A percentile compares a stretch with the other conserved stretches of the same genome.
These are phyloP conservation scores for Oxyscelio sp. DNA, from an alignment of 2,888 invertebrate species.

Conservation along the genomic window DNA sequence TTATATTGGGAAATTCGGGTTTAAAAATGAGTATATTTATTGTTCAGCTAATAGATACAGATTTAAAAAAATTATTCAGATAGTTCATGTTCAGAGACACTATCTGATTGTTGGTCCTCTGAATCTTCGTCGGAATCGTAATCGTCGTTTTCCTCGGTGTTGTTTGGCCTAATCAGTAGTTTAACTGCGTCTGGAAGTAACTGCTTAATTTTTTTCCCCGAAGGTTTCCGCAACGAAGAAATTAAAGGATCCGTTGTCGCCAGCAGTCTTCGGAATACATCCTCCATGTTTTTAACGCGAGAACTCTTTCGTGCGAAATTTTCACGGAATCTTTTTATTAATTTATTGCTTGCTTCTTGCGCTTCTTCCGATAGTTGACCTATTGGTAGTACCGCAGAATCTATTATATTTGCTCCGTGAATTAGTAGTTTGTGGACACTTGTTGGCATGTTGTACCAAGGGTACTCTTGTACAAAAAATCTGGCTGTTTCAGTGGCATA, in stretches of 20 bases:
- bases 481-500: conserved; percentile 31
- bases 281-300: conserved; percentile 41
- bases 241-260: conserved; percentile 37
- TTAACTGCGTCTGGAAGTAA: conserved; percentile 27
- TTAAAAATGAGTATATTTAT: no score
- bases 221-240: conserved; percentile 9
- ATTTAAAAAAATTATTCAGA: no score
- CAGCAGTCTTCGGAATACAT: conserved; percentile 38
- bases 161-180: neutral
- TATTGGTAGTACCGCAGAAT: conserved; percentile 20
- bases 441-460: conserved; percentile 45
- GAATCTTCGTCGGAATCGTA: no score
- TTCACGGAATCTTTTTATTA: conserved; percentile 35
- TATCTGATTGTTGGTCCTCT: no score
- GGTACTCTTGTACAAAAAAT: conserved; percentile 31
- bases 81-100: no score
- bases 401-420: conserved; percentile 37
- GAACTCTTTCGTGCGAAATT: conserved; percentile 29
- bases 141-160: no score
- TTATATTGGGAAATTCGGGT: no score
- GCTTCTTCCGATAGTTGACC: no score
- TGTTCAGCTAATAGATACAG: no score
- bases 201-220: conserved; percentile 20
- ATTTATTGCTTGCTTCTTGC: conserved; percentile 50
- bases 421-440: conserved; percentile 25